Evolutionary conservation across 2,888 invertebrate species (phyloP).

Genomic region (Brenthis hecate): DNA sequence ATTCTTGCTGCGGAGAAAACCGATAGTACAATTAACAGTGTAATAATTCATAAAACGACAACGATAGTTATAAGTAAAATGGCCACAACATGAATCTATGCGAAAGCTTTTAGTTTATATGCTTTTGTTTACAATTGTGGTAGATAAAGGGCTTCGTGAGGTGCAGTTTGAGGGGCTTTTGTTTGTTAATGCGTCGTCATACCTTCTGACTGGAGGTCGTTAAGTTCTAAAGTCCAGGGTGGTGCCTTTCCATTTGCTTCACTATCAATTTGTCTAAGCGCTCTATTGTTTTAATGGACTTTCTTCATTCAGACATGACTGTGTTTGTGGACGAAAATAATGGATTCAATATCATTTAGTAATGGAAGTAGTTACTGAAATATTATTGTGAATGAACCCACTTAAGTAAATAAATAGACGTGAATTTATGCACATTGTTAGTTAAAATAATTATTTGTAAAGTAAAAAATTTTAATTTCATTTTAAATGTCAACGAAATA

Average conservation of each 20-base stretch:
- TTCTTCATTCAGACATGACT: conserved; percentile 34
- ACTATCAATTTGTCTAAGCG: conserved; percentile 47
- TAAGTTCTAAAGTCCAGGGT: conserved; percentile 60
- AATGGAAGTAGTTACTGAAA: conserved; percentile 1
- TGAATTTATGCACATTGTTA: too few relatives aligned
- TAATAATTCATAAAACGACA: conserved; percentile 41
- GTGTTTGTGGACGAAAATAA: conserved; percentile 33
- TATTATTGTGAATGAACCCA: conserved; percentile 4
- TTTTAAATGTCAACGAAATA: too few relatives aligned
- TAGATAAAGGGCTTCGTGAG: conserved; percentile 62
- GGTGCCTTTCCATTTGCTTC: conserved; percentile 57
- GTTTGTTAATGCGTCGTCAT: conserved; percentile 71
- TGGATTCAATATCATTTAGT: conserved; percentile 23
- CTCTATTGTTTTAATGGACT: conserved; percentile 53
- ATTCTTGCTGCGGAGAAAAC: conserved; percentile 38
- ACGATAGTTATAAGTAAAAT: conserved; percentile 34
- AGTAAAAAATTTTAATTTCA: too few relatives aligned
- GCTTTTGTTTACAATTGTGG: conserved; percentile 66
- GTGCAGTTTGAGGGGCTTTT: conserved; percentile 65
- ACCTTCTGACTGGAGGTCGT: conserved; percentile 62
- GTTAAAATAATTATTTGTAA: too few relatives aligned
- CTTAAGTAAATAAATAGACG: neutral
- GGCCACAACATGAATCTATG: conserved; percentile 35
- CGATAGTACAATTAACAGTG: conserved; percentile 39
- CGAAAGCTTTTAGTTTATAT: conserved; percentile 63